A percentile compares a stretch with the other conserved stretches of the same genome.
These are phyloP conservation scores for Athetis lepigone DNA, from an alignment of 2,888 invertebrate genomes.

Conservation along the genomic window DNA sequence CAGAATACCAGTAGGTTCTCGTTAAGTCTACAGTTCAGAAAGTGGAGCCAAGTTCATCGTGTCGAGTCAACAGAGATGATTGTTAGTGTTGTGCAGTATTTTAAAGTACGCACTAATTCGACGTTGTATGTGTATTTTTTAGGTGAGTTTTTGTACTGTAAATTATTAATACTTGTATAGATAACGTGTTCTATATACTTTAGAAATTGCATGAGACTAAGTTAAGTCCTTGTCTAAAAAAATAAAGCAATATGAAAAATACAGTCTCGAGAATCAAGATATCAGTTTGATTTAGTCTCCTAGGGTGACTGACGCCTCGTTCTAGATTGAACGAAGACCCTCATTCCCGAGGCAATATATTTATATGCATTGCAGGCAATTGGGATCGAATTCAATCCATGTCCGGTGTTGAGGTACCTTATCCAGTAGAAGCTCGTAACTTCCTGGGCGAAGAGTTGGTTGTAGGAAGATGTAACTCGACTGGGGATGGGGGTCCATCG, in stretches of 20 bases:
- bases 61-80: slow-evolving; percentile 44
- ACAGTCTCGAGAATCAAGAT: background rate
- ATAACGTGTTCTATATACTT: too few relatives aligned
- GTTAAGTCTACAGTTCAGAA: slow-evolving; percentile 61
- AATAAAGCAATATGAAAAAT: background rate
- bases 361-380: slow-evolving; percentile 67
- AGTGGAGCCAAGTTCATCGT: slow-evolving; percentile 57
- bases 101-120: slow-evolving; percentile 84
- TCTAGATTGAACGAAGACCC: background rate
- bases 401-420: slow-evolving; percentile 76
- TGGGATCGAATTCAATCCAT: slow-evolving; percentile 79
- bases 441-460: slow-evolving; percentile 82
- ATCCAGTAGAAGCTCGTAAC: slow-evolving; percentile 82
- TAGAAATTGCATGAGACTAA: too few relatives aligned
- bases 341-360: background rate
- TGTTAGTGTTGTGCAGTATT: slow-evolving; percentile 81
- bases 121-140: slow-evolving; percentile 81
- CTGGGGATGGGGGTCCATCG: slow-evolving; percentile 74
- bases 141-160: slow-evolving; percentile 72
- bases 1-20: slow-evolving; percentile 75
- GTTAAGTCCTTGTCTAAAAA: background rate
- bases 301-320: background rate
- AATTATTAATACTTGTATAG: too few relatives aligned
- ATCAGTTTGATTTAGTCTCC: background rate
- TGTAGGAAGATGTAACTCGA: slow-evolving; percentile 87